Percentiles rank a stretch among this genome's conserved stretches.
Evolutionary conservation across 2,797 vertebrate genomes (phyloP).

Genomic region (Hyperoplus immaculatus): DNA sequence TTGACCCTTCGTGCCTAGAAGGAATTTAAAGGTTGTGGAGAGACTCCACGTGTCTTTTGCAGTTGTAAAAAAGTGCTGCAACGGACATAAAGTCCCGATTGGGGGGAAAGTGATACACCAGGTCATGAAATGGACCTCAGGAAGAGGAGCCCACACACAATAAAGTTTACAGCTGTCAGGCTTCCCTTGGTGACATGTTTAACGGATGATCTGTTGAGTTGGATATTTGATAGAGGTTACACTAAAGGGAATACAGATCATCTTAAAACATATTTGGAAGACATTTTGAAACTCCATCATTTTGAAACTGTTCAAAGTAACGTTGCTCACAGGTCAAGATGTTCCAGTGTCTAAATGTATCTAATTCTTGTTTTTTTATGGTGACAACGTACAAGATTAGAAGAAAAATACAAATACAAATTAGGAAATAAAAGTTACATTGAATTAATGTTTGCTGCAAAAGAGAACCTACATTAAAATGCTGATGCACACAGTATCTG

Average conservation of each 20-base stretch:
- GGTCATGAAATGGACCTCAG: slow-evolving; percentile 9
- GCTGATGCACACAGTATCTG: not conserved
- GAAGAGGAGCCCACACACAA: slow-evolving; percentile 28
- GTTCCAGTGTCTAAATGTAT: no score
- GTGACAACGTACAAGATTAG: not conserved
- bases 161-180: slow-evolving; percentile 44
- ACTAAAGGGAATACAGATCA: not conserved
- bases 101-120: slow-evolving; percentile 47
- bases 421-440: not conserved
- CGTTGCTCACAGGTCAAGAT: not conserved
- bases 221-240: slow-evolving; percentile 9
- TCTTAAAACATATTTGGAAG: not conserved
- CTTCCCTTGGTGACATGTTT: slow-evolving; percentile 1
- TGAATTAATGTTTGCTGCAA: not conserved
- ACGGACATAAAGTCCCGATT: slow-evolving; percentile 28
- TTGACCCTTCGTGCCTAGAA: not conserved
- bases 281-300: not conserved
- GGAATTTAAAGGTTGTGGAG: slow-evolving; percentile 24
- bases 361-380: not conserved
- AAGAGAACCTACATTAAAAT: not conserved
- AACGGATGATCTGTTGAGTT: slow-evolving; percentile 17
- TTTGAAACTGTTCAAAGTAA: not conserved
- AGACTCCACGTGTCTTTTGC: slow-evolving; percentile 21
- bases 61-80: slow-evolving; percentile 46
- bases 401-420: not conserved